Conservation (phyloP, 1,140 invertebrate species). For the Cyrtorhinus lividipennis region DNA sequence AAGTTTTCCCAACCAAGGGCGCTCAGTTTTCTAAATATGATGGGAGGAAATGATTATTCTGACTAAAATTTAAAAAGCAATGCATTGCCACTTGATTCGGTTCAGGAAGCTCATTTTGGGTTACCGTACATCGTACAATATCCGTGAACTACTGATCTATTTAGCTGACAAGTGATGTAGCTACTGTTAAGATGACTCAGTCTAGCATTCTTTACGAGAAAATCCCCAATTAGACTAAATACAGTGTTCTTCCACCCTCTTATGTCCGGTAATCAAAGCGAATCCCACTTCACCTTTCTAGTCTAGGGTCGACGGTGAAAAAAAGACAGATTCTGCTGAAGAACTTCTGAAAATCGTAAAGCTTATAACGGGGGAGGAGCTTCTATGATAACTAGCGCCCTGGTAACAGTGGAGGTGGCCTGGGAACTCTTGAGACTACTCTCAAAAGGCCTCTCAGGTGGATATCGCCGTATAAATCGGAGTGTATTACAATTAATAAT, state of each 20-base stretch:
- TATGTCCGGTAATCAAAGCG: not conserved
- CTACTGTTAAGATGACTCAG: not conserved
- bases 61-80: not conserved
- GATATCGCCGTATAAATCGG: constrained; percentile 1
- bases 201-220: not conserved
- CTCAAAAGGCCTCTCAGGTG: not conserved
- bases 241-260: not conserved
- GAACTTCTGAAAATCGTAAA: constrained; percentile 2
- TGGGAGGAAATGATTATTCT: too few relatives aligned
- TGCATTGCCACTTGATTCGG: not conserved
- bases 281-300: not conserved
- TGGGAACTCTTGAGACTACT: not conserved
- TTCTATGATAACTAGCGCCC: constrained; percentile 5
- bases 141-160: too few relatives aligned
- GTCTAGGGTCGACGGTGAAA: not conserved
- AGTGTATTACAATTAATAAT: constrained; percentile 10
- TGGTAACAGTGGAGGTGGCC: not conserved
- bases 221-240: constrained; percentile 1
- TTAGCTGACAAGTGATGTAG: too few relatives aligned
- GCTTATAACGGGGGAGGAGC: not conserved
- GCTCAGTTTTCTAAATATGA: too few relatives aligned
- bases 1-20: too few relatives aligned
- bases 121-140: not conserved
- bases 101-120: not conserved
- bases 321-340: not conserved